These are phyloP conservation scores for Archilochus colubris DNA, from an alignment of 2,113 vertebrate genomes.

Conservation along the genomic window DNA sequence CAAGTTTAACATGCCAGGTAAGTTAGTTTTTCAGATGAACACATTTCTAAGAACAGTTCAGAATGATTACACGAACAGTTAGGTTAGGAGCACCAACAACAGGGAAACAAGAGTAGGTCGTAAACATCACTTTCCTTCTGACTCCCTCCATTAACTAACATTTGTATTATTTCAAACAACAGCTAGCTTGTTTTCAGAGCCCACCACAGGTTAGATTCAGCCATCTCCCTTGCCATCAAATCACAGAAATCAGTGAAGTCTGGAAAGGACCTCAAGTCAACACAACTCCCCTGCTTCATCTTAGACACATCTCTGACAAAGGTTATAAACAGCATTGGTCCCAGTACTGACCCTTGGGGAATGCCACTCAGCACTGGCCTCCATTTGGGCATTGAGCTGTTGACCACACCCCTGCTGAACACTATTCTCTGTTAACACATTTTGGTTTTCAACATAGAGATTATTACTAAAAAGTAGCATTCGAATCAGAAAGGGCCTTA, in stretches of 20 bases:
- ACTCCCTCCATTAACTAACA: not conserved
- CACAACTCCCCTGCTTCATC: not conserved
- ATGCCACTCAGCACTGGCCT: no score
- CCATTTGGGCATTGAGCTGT: no score
- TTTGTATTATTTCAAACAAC: not conserved
- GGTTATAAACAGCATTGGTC: no score
- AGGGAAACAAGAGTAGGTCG: not conserved
- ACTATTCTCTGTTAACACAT: not conserved
- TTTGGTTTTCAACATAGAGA: not conserved
- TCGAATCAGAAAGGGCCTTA: not conserved
- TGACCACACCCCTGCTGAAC: no score
- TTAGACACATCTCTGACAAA: not conserved
- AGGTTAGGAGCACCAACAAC: not conserved
- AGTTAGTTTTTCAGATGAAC: not conserved
- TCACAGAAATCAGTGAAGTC: not conserved
- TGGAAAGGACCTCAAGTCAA: not conserved
- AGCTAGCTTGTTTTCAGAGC: not conserved
- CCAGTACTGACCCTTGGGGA: no score
- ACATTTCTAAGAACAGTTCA: not conserved
- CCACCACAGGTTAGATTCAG: not conserved
- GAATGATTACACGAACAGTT: not conserved
- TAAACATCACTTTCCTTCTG: not conserved
- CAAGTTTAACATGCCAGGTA: not conserved
- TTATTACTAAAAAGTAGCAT: not conserved
- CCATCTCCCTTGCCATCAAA: not conserved